phyloP scores from a whole-genome alignment of 2,113 vertebrate species.

The Lanius ludovicianus region DNA sequence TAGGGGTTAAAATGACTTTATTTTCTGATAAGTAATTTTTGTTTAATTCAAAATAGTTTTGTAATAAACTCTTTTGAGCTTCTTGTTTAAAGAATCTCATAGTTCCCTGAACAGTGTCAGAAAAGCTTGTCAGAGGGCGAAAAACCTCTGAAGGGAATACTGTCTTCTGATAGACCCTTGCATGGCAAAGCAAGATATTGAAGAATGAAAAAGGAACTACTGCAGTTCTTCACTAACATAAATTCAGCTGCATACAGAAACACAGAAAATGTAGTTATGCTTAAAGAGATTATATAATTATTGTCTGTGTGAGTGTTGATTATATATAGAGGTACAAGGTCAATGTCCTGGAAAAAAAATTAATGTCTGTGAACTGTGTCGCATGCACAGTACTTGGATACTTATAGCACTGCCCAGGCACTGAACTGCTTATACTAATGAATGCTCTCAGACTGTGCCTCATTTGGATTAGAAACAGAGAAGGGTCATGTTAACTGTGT shows the following conservation, averaged over 20 bases:
- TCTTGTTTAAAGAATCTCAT: slow-evolving; percentile 36
- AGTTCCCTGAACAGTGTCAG: slow-evolving; percentile 36
- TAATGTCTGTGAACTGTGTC: background rate
- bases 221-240: background rate
- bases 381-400: background rate
- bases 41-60: background rate
- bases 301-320: background rate
- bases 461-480: background rate
- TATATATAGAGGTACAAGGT: background rate
- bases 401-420: background rate
- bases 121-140: slow-evolving; percentile 37
- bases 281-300: background rate
- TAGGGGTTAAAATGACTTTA: background rate
- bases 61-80: background rate
- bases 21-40: background rate
- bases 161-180: background rate
- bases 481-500: background rate
- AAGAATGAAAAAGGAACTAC: background rate
- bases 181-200: background rate
- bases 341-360: background rate
- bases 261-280: background rate
- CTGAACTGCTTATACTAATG: background rate
- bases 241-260: background rate
- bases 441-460: background rate
- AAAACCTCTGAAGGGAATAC: background rate